Evolutionary conservation across 2,888 invertebrate genomes (phyloP).

Genomic region (Drosophila paramelanica): DNA sequence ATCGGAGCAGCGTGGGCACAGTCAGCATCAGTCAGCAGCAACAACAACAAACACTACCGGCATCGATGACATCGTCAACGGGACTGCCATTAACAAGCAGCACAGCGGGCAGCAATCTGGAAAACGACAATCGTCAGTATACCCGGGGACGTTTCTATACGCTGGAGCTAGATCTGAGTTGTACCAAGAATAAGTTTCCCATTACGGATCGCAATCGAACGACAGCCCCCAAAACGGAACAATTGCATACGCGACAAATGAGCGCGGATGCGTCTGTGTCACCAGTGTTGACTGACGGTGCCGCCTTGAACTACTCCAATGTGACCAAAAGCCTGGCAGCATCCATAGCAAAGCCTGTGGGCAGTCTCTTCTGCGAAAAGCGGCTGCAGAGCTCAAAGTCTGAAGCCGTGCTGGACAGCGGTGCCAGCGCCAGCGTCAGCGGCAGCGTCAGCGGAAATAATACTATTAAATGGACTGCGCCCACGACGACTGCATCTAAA

Average conservation of each 20-base stretch:
- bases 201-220: conserved; percentile 84
- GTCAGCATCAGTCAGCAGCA: conserved; percentile 51
- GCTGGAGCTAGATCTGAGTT: conserved; percentile 86
- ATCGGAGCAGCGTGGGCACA: conserved; percentile 66
- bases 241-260: conserved; percentile 24
- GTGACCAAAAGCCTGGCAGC: conserved; percentile 83
- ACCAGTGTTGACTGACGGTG: not conserved
- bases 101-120: conserved; percentile 45
- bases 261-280: conserved; percentile 13
- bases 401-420: conserved; percentile 79
- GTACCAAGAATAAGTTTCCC: conserved; percentile 87
- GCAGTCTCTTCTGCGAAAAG: conserved; percentile 84
- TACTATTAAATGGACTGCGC: conserved; percentile 22
- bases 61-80: conserved; percentile 17
- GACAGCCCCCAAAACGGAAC: conserved; percentile 26
- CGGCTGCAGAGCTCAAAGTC: conserved; percentile 84
- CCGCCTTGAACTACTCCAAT: conserved; percentile 42
- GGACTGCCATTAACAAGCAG: conserved; percentile 27
- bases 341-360: conserved; percentile 82
- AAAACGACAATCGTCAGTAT: conserved; percentile 82
- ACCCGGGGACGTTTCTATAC: conserved; percentile 84
- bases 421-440: not conserved
- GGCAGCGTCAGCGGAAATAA: conserved; percentile 4
- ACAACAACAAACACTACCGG: conserved; percentile 31
- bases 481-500: conserved; percentile 1